These are phyloP conservation scores for Drosophila sechellia DNA, from an alignment of 1,140 invertebrate species.

Conservation along the genomic window DNA sequence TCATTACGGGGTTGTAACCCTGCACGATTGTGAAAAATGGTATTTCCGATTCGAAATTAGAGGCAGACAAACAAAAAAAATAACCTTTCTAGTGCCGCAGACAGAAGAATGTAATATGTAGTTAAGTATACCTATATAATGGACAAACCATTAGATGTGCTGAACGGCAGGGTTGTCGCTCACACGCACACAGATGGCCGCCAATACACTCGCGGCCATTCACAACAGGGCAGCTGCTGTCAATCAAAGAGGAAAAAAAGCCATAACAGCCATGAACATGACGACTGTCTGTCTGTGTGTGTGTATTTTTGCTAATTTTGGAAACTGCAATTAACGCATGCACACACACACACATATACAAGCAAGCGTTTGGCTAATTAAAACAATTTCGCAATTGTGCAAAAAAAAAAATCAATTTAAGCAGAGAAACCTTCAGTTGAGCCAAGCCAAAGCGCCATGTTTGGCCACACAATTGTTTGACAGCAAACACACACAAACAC, in stretches of 20 bases:
- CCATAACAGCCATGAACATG: conserved; percentile 23
- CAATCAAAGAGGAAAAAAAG: conserved; percentile 35
- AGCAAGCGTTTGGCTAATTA: conserved; percentile 52
- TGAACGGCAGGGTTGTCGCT: conserved; percentile 16
- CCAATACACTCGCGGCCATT: conserved; percentile 16
- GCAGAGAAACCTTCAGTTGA: conserved; percentile 53
- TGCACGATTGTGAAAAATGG: neutral
- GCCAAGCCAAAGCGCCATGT: conserved; percentile 42
- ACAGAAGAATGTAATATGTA: conserved; percentile 1
- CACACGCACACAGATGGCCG: conserved; percentile 7
- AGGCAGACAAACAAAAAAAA: conserved; percentile 9
- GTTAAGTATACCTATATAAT: neutral
- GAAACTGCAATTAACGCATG: conserved; percentile 68
- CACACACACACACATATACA: conserved; percentile 11
- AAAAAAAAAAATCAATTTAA: conserved; percentile 62
- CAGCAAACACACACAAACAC: conserved; percentile 39
- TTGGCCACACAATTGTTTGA: conserved; percentile 51
- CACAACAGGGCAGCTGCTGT: conserved; percentile 35
- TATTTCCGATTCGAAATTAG: conserved; percentile 7
- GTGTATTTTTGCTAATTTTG: conserved; percentile 49
- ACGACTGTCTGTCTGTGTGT: conserved; percentile 9
- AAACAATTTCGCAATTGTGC: conserved; percentile 70
- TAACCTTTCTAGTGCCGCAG: conserved; percentile 1
- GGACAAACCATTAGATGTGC: conserved; percentile 23
- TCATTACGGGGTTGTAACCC: neutral